These are phyloP conservation scores for Ranitomeya imitator DNA, from an alignment of 2,113 vertebrate species.

Conservation along the genomic window DNA sequence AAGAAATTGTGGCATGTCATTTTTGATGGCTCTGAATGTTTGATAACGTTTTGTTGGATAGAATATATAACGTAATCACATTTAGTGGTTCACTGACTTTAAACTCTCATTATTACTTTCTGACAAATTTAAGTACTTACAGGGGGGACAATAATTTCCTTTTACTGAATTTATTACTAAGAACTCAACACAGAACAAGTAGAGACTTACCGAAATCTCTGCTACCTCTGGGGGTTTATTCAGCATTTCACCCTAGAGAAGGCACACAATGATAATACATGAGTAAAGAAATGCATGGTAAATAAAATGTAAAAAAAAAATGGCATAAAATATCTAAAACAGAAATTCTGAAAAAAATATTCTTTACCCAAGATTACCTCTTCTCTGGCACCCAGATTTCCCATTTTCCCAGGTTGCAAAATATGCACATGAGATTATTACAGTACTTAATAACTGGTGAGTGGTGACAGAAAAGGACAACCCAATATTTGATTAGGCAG, in stretches of 20 bases:
- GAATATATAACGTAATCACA: too few species aligned
- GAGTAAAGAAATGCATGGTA: background rate
- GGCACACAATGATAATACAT: background rate
- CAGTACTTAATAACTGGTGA: too few species aligned
- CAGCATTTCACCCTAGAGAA: background rate
- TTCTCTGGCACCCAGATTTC: background rate
- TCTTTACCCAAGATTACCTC: background rate
- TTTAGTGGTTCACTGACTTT: too few species aligned
- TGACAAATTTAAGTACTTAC: too few species aligned
- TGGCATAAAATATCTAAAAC: background rate
- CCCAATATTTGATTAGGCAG: too few species aligned
- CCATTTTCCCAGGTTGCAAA: background rate
- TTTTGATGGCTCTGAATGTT: too few species aligned
- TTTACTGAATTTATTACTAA: background rate
- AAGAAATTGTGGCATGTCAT: too few species aligned
- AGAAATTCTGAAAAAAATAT: background rate
- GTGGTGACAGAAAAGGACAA: too few species aligned
- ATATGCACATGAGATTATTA: background rate
- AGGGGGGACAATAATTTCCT: background rate
- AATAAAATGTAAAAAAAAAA: background rate
- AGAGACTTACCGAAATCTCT: background rate
- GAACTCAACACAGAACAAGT: background rate
- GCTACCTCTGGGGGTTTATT: background rate
- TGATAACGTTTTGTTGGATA: too few species aligned
- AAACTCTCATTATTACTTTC: too few species aligned